A percentile compares a stretch with the other conserved stretches of the same genome.
Conservation (phyloP, 2,888 invertebrate genomes). For the Parnassius apollo region DNA sequence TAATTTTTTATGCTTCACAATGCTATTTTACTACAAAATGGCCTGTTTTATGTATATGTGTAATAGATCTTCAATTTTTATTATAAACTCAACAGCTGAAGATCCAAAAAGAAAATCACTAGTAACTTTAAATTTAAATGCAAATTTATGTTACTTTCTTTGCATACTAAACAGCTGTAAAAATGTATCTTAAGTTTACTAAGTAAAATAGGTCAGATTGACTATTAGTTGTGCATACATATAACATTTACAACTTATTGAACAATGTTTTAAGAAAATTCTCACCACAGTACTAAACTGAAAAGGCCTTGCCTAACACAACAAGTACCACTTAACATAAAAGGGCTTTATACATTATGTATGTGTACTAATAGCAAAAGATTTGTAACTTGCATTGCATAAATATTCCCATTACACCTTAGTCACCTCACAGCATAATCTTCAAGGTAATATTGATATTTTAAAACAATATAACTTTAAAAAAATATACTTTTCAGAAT, state of each 20-base stretch:
- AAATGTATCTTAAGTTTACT: too few species aligned
- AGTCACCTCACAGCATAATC: slow-evolving; percentile 1
- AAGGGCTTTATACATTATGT: slow-evolving; percentile 26
- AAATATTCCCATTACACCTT: slow-evolving; percentile 17
- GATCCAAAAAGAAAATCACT: too few species aligned
- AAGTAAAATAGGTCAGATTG: neutral
- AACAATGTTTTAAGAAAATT: slow-evolving; percentile 5
- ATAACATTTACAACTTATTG: neutral
- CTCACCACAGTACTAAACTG: slow-evolving; percentile 1
- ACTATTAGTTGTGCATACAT: neutral
- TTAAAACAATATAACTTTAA: too few species aligned
- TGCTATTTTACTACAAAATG: too few species aligned
- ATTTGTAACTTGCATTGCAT: slow-evolving; percentile 20
- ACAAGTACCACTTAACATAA: slow-evolving; percentile 22
- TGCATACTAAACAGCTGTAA: neutral
- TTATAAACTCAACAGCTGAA: too few species aligned
- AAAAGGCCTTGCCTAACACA: slow-evolving; percentile 14
- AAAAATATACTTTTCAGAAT: too few species aligned
- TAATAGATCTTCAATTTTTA: too few species aligned
- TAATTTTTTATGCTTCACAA: too few species aligned
- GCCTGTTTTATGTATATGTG: too few species aligned
- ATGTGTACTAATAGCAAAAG: slow-evolving; percentile 17
- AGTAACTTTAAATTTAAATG: too few species aligned
- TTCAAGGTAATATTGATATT: neutral
- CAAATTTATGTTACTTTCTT: too few species aligned